Conservation (phyloP, 2,113 vertebrate species). For the Erinaceus europaeus region DNA sequence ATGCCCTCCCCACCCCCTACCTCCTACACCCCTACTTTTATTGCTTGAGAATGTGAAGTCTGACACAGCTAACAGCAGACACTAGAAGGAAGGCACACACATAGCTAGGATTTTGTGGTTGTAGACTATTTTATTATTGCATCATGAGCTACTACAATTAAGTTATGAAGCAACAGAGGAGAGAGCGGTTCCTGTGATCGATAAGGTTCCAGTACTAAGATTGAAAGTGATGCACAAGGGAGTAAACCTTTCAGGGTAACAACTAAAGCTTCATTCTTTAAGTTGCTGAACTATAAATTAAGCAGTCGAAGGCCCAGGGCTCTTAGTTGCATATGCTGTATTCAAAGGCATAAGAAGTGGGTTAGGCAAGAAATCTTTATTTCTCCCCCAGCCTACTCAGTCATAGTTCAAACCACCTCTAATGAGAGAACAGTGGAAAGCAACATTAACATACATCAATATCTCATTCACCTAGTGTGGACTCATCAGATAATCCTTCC, state of each 20-base stretch:
- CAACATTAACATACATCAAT: background rate
- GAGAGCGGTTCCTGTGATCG: background rate
- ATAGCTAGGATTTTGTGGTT: background rate
- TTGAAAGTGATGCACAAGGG: background rate
- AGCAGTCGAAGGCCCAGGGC: background rate
- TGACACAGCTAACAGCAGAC: background rate
- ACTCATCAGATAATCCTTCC: background rate
- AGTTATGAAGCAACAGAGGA: background rate
- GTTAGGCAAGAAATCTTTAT: background rate
- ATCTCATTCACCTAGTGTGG: background rate
- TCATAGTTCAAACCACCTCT: background rate
- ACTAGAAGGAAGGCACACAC: background rate
- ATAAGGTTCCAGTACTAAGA: background rate
- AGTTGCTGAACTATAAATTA: background rate
- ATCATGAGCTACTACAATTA: background rate
- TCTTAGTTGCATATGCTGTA: background rate
- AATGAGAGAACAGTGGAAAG: background rate
- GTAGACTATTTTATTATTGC: constrained; percentile 30
- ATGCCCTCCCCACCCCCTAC: background rate
- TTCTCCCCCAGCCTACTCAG: background rate
- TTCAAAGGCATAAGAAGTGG: background rate
- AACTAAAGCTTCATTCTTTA: background rate
- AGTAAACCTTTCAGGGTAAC: background rate
- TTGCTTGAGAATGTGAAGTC: background rate
- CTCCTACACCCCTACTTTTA: too few relatives aligned